Conservation (phyloP, 2,113 vertebrate genomes). For the Lanius collurio region DNA sequence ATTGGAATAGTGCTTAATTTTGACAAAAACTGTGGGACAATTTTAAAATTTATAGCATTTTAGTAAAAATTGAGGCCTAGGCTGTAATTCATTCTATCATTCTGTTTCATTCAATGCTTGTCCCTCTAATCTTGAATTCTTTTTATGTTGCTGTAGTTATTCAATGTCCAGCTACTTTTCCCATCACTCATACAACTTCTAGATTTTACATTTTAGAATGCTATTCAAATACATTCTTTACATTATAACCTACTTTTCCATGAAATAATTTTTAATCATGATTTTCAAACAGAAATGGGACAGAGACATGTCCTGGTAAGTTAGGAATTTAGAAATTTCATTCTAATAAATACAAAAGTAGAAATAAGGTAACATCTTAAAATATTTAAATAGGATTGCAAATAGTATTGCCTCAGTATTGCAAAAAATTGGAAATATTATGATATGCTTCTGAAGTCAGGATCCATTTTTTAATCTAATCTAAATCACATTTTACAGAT, state of each 20-base stretch:
- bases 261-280: neutral
- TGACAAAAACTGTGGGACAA: neutral
- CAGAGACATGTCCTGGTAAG: neutral
- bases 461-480: neutral
- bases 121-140: neutral
- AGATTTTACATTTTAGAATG: neutral
- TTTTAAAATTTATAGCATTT: neutral
- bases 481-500: neutral
- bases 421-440: neutral
- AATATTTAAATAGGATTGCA: neutral
- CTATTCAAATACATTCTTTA: neutral
- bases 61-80: neutral
- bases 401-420: neutral
- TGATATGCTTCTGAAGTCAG: neutral
- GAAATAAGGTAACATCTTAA: neutral
- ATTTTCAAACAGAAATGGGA: neutral
- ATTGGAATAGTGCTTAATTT: neutral
- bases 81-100: neutral
- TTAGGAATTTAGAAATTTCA: neutral
- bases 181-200: neutral
- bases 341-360: neutral
- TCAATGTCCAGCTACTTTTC: neutral
- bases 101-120: neutral
- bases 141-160: neutral
- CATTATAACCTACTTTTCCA: neutral